Base-by-base conservation (phyloP, 1,140 invertebrate genomes). In the Neodiprion pinetum region DNA sequence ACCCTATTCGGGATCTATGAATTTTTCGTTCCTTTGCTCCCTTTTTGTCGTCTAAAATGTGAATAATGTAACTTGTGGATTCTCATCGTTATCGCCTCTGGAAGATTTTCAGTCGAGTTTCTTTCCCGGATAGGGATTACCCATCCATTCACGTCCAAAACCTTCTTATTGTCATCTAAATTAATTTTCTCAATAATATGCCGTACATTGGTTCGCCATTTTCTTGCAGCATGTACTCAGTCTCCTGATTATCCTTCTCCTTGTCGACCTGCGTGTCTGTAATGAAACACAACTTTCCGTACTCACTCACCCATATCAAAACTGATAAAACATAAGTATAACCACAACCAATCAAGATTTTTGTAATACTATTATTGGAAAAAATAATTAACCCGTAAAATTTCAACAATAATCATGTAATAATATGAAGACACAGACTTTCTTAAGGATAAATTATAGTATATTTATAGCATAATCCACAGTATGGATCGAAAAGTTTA, bases 261-360 rank as follows among this genome's bases (percentile, higher is more conserved):
- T 83, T 86, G 82, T 88, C 86, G 84, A 79, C 80, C 79, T 81
- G 79, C 80, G 84, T 86, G 86, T 88, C 86, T 88, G 86, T 77
- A 88, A 88, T 81, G 61, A 85, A 82, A 84, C 75, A 84, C 74
- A 81, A 72, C 70, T 65, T 80, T 79, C 78, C 77, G 75, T 83
- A 80, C 66, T 50, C 75, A 79, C 70, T 48, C 8, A 23, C 53
- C 0, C 53, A 17, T 61, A 14, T 61, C 4, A 61, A 61, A 61
- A 61, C 53, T 1, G 11, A 61, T 61, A 9, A 10, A 61, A 61
- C 11, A 14, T 61, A 61, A 61, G 9, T 5, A 61, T 61, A 12
- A 61, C 4, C n/a, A 61, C 5, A 61, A 17, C 5, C 11, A 61
- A 61, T 61, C n/a, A 61, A 61, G n/a, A 61, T 61, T 17, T 17